A percentile compares a stretch with the other conserved stretches of the same genome.
Evolutionary conservation across 2,888 invertebrate genomes (phyloP).

Genomic region (Aspidiotus destructor): DNA sequence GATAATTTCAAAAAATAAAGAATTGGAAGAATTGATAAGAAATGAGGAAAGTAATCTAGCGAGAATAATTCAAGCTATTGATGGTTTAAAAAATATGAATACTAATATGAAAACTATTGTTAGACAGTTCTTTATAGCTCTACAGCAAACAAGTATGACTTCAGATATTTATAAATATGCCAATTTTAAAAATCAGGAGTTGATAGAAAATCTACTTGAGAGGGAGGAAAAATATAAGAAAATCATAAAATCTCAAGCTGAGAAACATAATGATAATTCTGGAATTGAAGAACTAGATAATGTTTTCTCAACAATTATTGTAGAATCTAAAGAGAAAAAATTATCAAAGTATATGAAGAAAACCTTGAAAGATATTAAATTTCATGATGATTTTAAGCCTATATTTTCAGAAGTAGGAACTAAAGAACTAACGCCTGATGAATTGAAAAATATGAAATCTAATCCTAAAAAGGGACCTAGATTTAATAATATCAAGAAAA

Average conservation of each 20-base stretch:
- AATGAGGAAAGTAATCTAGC: too few species aligned
- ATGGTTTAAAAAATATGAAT: too few species aligned
- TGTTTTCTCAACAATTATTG: constrained; percentile 25
- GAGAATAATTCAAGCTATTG: too few species aligned
- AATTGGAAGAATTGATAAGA: too few species aligned
- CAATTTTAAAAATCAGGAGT: constrained; percentile 8
- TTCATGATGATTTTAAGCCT: constrained; percentile 23
- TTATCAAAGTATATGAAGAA: constrained; percentile 27
- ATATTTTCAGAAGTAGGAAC: constrained; percentile 16
- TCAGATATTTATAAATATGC: too few species aligned
- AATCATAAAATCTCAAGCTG: constrained; percentile 15
- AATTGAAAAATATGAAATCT: constrained; percentile 27
- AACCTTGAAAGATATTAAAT: too few species aligned
- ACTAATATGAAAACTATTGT: too few species aligned
- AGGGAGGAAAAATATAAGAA: constrained; percentile 11
- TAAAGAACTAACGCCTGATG: constrained; percentile 24
- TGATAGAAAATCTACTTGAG: constrained; percentile 10
- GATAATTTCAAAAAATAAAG: too few species aligned
- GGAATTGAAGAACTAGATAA: constrained; percentile 27
- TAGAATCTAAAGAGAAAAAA: constrained; percentile 26
- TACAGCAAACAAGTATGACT: too few species aligned
- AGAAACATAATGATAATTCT: constrained; percentile 28
- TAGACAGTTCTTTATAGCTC: too few species aligned
- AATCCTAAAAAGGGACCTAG: constrained; percentile 25
- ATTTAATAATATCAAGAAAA: constrained; percentile 15